Base-by-base conservation (phyloP, 2,797 vertebrate genomes). In the Neosilurus hyrtlii region DNA sequence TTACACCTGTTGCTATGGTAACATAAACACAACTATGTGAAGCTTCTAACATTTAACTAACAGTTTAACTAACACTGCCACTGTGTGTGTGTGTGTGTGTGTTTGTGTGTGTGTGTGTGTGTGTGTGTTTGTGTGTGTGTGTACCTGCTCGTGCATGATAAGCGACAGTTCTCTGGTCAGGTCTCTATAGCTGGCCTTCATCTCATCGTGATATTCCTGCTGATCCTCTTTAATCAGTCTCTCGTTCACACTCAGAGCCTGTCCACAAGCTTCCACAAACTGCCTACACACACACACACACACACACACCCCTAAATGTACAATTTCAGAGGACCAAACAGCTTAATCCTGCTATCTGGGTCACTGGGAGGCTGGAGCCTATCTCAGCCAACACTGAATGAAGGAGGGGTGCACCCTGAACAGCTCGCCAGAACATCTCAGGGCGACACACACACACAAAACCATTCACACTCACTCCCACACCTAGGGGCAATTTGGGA, bases 141-240 rank as follows among this genome's bases (percentile, higher is more conserved):
- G 12, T 80, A 87, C 97, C 93, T 97, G 96, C 76, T 99, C 97
- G 0, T 95, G 96, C 97, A 98, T 98, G 91, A 99, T 99, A 92
- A 93, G 93, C 0, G 97, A 98, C 87, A 99, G 95, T 87, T 98
- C 96, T 88, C 95, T 93, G 74, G 94, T 91, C 94, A 98, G 96
- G 88, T 99, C 97, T 88, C 94, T 94, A 91, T 97, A 98, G 92
- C 95, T 98, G 62, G 96, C 96, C 87, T 99, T 99, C 97, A 98
- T 97, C 92, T 98, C 97, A 74, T 99, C 97, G 9, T 99, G 98
- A 85, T 98, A 99, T 89, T 99, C 97, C 86, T 97, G 91, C 89
- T 97, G 98, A 91, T 98, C 97, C 90, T 98, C 97, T 86, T 99
- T 99, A 90, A 98, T 99, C 83, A 99, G 94, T 54, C 94, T 93